Conservation (phyloP, 2,113 vertebrate species). For the Pterocles orientalis region DNA sequence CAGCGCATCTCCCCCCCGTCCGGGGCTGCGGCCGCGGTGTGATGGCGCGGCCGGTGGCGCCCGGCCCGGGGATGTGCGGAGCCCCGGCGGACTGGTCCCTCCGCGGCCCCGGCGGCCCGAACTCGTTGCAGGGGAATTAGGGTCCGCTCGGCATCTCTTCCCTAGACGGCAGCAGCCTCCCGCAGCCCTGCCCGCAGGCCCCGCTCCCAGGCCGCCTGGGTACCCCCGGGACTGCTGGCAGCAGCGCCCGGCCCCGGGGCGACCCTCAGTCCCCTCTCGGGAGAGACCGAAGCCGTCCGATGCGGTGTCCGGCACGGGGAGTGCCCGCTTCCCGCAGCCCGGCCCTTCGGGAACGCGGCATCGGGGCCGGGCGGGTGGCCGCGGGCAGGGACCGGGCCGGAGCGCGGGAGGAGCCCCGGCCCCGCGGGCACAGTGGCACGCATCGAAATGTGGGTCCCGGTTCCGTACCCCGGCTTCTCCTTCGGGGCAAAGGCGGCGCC, state of each 20-base stretch:
- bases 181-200: background rate
- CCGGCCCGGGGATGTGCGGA: background rate
- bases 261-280: background rate
- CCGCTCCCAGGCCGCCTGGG: background rate
- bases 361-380: background rate
- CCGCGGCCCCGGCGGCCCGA: background rate
- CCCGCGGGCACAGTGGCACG: no score
- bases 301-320: background rate
- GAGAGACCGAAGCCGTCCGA: background rate
- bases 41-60: background rate
- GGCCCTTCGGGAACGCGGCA: background rate
- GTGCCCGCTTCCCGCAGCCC: background rate
- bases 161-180: conserved; percentile 9
- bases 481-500: background rate
- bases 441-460: background rate
- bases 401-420: background rate
- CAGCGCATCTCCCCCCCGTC: background rate
- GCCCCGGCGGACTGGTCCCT: background rate
- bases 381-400: background rate
- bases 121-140: background rate
- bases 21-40: background rate
- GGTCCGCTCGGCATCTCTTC: background rate
- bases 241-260: background rate
- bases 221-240: background rate
- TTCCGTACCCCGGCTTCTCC: background rate